Conservation (phyloP, 92 coral and sea anemone genomes). For the Parazoanthus atlanticus region DNA sequence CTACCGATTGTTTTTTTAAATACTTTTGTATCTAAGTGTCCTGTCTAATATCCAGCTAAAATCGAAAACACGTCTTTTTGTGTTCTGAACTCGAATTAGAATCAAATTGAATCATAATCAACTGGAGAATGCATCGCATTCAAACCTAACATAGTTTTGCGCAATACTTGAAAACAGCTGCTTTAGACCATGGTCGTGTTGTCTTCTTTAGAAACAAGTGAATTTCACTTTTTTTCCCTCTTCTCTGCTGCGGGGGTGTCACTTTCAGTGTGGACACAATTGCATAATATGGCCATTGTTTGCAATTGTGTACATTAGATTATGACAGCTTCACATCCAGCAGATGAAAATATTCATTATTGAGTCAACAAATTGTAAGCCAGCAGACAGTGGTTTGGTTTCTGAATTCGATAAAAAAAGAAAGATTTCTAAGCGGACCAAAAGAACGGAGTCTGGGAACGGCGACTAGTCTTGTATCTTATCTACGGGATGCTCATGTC, state of each 20-base stretch:
- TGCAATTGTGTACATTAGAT: background rate
- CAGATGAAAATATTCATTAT: background rate
- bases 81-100: too few species aligned
- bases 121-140: background rate
- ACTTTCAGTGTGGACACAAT: background rate
- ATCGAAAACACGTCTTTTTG: background rate
- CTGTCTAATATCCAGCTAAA: too few species aligned
- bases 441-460: background rate
- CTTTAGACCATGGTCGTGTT: background rate
- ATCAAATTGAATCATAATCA: background rate
- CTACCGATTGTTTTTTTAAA: too few species aligned
- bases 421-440: background rate
- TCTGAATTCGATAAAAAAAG: background rate
- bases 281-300: background rate
- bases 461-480: background rate
- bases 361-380: background rate
- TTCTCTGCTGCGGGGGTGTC: background rate
- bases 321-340: constrained; percentile 8
- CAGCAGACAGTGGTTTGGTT: background rate
- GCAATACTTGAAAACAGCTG: background rate
- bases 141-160: background rate
- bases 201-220: background rate
- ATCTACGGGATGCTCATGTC: background rate
- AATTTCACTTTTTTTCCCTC: too few species aligned
- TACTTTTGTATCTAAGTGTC: background rate